Conservation (phyloP, 2,113 vertebrate species). For the Pristiophorus japonicus region DNA sequence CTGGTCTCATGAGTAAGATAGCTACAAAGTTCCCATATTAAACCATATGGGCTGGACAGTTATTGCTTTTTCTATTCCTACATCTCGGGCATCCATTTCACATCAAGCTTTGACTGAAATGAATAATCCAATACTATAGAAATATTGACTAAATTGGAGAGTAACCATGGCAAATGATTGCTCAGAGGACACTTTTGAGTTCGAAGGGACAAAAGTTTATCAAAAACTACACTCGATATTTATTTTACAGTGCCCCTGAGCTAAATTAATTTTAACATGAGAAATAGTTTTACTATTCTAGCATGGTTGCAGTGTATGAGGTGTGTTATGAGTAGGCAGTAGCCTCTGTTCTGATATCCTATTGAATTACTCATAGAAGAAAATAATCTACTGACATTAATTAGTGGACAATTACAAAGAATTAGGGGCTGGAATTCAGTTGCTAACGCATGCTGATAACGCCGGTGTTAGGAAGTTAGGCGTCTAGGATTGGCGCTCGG, state of each 20-base stretch:
- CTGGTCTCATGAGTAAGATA: neutral
- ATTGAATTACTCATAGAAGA: neutral
- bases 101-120: neutral
- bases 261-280: neutral
- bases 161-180: neutral
- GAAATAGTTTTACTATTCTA: neutral
- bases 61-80: neutral
- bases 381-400: neutral
- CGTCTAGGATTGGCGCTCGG: too few species aligned
- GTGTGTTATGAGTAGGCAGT: neutral
- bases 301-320: neutral
- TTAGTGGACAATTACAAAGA: neutral
- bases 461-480: too few species aligned
- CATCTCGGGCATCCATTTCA: neutral
- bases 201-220: neutral
- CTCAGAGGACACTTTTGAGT: neutral
- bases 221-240: neutral
- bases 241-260: neutral
- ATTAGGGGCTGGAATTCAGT: too few species aligned
- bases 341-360: neutral
- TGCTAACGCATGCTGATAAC: too few species aligned
- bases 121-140: neutral
- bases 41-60: neutral
- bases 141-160: neutral
- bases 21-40: neutral